A percentile compares a stretch with the other conserved stretches of the same genome.
These are phyloP conservation scores for Drosophila ananassae DNA, from an alignment of 1,140 invertebrate species.

Conservation along the genomic window DNA sequence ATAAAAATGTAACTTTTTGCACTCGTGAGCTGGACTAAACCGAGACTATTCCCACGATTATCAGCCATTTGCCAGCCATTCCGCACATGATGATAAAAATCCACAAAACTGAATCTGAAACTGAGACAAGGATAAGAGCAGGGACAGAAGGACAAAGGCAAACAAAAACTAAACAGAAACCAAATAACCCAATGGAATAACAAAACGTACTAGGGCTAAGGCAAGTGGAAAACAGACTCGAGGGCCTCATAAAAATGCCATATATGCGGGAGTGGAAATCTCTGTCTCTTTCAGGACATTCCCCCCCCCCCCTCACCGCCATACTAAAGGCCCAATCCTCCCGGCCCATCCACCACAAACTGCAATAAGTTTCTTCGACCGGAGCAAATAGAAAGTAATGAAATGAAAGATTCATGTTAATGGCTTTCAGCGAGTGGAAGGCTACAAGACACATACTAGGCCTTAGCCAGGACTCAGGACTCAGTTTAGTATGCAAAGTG, in stretches of 20 bases:
- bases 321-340: not conserved
- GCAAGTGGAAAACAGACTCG: slow-evolving; percentile 22
- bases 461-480: not conserved
- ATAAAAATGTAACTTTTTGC: not conserved
- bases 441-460: slow-evolving; percentile 4
- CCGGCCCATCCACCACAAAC: not conserved
- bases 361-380: not conserved
- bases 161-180: not conserved
- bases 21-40: not conserved
- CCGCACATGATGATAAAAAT: slow-evolving; percentile 8
- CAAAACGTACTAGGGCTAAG: slow-evolving; percentile 1
- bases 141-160: not conserved
- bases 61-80: slow-evolving; percentile 3
- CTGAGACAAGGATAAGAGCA: too few species aligned
- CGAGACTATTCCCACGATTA: slow-evolving; percentile 10
- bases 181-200: not conserved
- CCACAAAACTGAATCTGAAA: not conserved
- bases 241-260: slow-evolving; percentile 34
- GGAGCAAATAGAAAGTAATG: slow-evolving; percentile 18
- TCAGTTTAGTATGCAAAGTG: slow-evolving; percentile 9
- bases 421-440: slow-evolving; percentile 5
- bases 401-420: slow-evolving; percentile 45
- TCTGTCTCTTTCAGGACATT: slow-evolving; percentile 1
- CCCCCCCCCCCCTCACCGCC: too few species aligned
- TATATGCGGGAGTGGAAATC: slow-evolving; percentile 30